Percentiles rank a stretch among this genome's conserved stretches.
These are phyloP conservation scores for Trematomus bernacchii DNA, from an alignment of 2,797 vertebrate genomes.

Conservation along the genomic window DNA sequence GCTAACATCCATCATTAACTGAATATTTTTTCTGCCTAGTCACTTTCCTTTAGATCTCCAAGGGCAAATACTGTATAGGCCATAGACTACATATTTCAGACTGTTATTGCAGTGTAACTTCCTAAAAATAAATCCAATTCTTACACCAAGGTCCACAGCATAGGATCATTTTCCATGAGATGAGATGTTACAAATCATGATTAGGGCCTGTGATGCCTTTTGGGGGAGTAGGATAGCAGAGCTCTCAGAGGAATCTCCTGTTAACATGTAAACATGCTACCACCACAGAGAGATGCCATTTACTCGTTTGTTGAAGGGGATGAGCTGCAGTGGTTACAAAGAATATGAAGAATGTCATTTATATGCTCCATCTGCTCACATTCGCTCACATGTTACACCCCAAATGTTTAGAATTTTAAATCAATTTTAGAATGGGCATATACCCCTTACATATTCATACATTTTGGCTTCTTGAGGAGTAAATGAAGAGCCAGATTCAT, in stretches of 20 bases:
- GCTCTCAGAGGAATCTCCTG: not conserved
- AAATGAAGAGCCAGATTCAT: conserved; percentile 48
- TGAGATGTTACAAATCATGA: not conserved
- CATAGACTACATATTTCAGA: not conserved
- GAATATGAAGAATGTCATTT: not conserved
- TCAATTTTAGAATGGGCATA: not conserved
- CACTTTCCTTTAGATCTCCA: not conserved
- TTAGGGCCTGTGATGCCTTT: not conserved
- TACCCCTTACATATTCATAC: conserved; percentile 1
- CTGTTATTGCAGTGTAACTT: not conserved
- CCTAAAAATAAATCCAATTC: too few species aligned
- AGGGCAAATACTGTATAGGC: not conserved
- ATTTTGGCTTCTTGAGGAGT: conserved; percentile 1
- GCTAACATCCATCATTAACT: not conserved
- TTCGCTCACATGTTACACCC: not conserved
- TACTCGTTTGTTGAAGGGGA: not conserved
- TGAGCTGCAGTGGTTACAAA: not conserved
- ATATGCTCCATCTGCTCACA: not conserved
- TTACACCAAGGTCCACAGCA: too few species aligned
- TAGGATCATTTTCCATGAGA: not conserved
- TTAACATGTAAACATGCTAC: not conserved
- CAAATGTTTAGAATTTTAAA: not conserved
- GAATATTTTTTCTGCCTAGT: conserved; percentile 2
- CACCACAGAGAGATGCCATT: not conserved
- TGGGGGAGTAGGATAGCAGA: not conserved